Base-by-base conservation (phyloP, 2,888 invertebrate genomes). In the Parnassius smintheus region DNA sequence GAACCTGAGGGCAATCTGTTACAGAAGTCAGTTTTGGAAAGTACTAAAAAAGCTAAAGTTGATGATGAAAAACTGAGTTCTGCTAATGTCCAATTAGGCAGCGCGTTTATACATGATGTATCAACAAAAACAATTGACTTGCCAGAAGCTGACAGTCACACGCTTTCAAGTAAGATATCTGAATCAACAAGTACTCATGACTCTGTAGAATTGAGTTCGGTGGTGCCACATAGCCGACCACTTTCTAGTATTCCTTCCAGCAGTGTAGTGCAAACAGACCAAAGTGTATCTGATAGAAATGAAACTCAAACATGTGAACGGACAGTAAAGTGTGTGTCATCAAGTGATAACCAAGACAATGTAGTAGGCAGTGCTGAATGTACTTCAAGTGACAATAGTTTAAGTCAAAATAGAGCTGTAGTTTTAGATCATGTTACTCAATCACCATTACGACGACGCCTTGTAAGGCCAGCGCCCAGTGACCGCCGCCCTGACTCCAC, bases 281-380 rank as follows among this genome's bases (percentile, higher is more conserved):
- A 79, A 77, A 80, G 71, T 71, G 71, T 73, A 73, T 75, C 73
- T 70, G 79, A 80, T 66, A 72, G 72, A 69, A 82, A 78, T 82
- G 83, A 77, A 68, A 13, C 12, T 49, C 77, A 83, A 82, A 67
- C 73, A 66, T 76, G 77, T 75, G 82, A 84, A 70, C 81, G 87
- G 80, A 91, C 89, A 86, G 77, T 87, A 65, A 90, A 89, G 75
- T 83, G 80, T 85, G 87, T 84, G 66, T 81, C 86, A 68, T 89
- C 90, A 73, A 88, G 91, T 90, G 91, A 85, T 78, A 85, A 70
- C 73, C 76, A 80, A 70, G 87, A 88, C 82, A 86, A 80, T 83
- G 85, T 81, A 75, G 83, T 89, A 70, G 91, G 88, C 82, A 88
- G 83, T 85, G 91, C 86, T 61, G 89, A 91, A 78, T 88, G 91